Percentiles rank a stretch among this genome's conserved stretches.
phyloP scores from a whole-genome alignment of 2,888 invertebrate species.

The Formica aserva region DNA sequence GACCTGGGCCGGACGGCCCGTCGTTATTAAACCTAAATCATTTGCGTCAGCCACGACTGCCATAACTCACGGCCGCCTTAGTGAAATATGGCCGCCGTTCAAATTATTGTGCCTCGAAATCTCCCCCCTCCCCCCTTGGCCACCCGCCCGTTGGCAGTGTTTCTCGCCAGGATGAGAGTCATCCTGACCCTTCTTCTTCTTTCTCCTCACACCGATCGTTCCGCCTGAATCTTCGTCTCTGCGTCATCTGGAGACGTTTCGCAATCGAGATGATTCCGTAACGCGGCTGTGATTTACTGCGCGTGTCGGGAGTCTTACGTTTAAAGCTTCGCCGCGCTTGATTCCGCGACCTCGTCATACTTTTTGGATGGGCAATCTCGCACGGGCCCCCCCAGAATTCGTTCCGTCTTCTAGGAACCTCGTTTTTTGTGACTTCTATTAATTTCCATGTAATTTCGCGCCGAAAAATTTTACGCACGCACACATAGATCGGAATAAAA shows the following conservation, averaged over 20 bases:
- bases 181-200: slow-evolving; percentile 24
- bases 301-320: slow-evolving; percentile 69
- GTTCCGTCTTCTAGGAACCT: slow-evolving; percentile 29
- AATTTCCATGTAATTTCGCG: slow-evolving; percentile 35
- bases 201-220: slow-evolving; percentile 43
- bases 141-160: slow-evolving; percentile 60
- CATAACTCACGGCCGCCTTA: slow-evolving; percentile 82
- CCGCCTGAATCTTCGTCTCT: slow-evolving; percentile 52
- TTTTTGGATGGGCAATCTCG: slow-evolving; percentile 24
- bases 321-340: slow-evolving; percentile 35
- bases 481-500: slow-evolving; percentile 9
- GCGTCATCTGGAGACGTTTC: slow-evolving; percentile 70
- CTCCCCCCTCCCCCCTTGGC: slow-evolving; percentile 16
- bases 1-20: slow-evolving; percentile 80
- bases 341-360: slow-evolving; percentile 28
- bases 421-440: slow-evolving; percentile 14
- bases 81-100: slow-evolving; percentile 84
- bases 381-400: slow-evolving; percentile 1
- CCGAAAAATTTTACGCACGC: not conserved
- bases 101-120: slow-evolving; percentile 79
- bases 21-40: slow-evolving; percentile 86
- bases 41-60: slow-evolving; percentile 81
- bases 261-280: slow-evolving; percentile 76
- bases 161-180: slow-evolving; percentile 56
- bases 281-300: slow-evolving; percentile 81